Conservation (phyloP, 2,113 vertebrate genomes). For the Oncorhynchus mykiss region DNA sequence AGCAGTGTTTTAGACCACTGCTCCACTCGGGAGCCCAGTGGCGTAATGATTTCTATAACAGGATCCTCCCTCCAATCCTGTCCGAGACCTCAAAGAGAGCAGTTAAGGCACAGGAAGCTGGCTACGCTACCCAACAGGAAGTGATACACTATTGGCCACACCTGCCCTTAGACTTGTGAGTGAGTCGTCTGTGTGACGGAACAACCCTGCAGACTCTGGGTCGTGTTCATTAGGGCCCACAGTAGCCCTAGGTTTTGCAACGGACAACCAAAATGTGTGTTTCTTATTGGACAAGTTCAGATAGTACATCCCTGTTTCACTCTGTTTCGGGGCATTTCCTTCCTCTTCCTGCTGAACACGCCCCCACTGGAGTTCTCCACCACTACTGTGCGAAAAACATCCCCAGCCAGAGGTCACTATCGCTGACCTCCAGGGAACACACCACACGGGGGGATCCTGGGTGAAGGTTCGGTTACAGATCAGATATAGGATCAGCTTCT, state of each 20-base stretch:
- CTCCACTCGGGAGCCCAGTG: too few species aligned
- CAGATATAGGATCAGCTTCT: too few species aligned
- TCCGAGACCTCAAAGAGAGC: conserved; percentile 96
- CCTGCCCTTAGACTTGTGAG: background rate
- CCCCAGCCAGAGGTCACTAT: conserved; percentile 16
- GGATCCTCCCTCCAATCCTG: conserved; percentile 91
- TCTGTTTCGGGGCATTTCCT: too few species aligned
- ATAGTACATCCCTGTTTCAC: too few species aligned
- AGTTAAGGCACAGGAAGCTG: conserved; percentile 83
- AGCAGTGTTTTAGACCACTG: too few species aligned
- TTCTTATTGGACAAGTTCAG: background rate
- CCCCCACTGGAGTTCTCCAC: background rate
- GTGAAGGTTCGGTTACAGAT: too few species aligned
- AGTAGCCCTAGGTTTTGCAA: too few species aligned
- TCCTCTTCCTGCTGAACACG: background rate
- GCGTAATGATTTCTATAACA: conserved; percentile 84
- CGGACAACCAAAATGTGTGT: background rate
- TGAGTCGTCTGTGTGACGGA: too few species aligned
- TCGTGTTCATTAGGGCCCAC: too few species aligned
- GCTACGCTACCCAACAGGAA: background rate
- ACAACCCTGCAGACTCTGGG: too few species aligned
- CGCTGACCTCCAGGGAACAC: conserved; percentile 29
- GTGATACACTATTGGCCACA: background rate
- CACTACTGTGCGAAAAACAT: conserved; percentile 34
- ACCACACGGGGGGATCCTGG: conserved; percentile 23